phyloP scores from a whole-genome alignment of 2,888 invertebrate genomes.

The Camptogramma bilineatum region DNA sequence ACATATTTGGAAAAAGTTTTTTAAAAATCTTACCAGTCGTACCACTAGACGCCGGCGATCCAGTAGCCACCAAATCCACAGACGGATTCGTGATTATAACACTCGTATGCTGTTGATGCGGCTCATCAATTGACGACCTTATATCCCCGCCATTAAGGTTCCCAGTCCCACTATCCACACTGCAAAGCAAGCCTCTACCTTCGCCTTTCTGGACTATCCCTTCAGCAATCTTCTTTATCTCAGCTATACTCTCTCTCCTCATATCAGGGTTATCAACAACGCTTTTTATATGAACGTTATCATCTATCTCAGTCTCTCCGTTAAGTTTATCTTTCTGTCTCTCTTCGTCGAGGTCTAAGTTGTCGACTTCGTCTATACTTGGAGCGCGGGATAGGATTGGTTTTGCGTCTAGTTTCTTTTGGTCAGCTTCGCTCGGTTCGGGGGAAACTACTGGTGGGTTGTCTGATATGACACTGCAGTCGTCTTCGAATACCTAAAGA shows the following conservation, averaged over 20 bases:
- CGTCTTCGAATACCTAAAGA: constrained; percentile 84
- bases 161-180: constrained; percentile 76
- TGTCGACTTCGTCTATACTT: constrained; percentile 80
- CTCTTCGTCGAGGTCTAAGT: constrained; percentile 75
- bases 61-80: constrained; percentile 85
- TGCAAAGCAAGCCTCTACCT: constrained; percentile 74
- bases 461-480: constrained; percentile 84
- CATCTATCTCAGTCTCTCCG: constrained; percentile 84
- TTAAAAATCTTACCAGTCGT: constrained; percentile 65
- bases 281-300: constrained; percentile 72
- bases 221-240: constrained; percentile 79
- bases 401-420: constrained; percentile 66
- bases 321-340: constrained; percentile 76
- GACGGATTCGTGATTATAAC: constrained; percentile 91
- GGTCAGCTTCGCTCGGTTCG: constrained; percentile 79
- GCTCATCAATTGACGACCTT: constrained; percentile 69
- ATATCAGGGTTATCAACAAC: constrained; percentile 78
- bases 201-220: constrained; percentile 82
- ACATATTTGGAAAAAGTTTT: background rate
- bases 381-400: constrained; percentile 76
- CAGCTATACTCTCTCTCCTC: constrained; percentile 79
- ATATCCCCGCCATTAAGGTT: constrained; percentile 71
- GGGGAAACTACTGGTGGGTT: constrained; percentile 82
- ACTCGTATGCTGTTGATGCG: constrained; percentile 83
- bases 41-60: constrained; percentile 76